A percentile compares a stretch with the other conserved stretches of the same genome.
These are phyloP conservation scores for Cheilosia vernalis DNA, from an alignment of 2,888 invertebrate genomes.

Conservation along the genomic window DNA sequence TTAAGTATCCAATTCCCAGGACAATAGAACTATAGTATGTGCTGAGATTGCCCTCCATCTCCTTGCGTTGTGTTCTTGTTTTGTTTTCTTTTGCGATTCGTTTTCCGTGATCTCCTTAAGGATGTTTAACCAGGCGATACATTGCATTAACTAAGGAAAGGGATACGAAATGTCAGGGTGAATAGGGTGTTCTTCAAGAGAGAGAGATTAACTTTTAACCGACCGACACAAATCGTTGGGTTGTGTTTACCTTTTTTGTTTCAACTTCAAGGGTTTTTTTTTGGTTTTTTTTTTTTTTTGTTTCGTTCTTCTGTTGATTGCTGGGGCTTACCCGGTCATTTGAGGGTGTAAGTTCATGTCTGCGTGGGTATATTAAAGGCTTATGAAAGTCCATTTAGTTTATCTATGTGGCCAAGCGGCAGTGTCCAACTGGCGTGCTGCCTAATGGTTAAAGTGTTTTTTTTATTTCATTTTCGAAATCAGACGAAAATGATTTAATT, in stretches of 20 bases:
- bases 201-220: slow-evolving; percentile 64
- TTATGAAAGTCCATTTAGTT: slow-evolving; percentile 52
- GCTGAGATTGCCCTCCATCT: slow-evolving; percentile 25
- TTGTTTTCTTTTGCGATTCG: slow-evolving; percentile 5
- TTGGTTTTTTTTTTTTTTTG: slow-evolving; percentile 5
- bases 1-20: slow-evolving; percentile 39
- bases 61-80: background rate
- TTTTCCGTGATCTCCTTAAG: slow-evolving; percentile 45
- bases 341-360: slow-evolving; percentile 13
- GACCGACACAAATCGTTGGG: slow-evolving; percentile 51
- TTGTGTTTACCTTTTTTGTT: slow-evolving; percentile 39
- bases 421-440: slow-evolving; percentile 18
- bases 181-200: slow-evolving; percentile 30
- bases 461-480: slow-evolving; percentile 6
- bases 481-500: slow-evolving; percentile 50
- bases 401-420: slow-evolving; percentile 47
- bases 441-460: slow-evolving; percentile 2
- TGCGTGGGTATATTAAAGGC: slow-evolving; percentile 24
- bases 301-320: slow-evolving; percentile 33
- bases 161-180: slow-evolving; percentile 24
- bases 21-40: slow-evolving; percentile 18
- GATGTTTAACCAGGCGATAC: slow-evolving; percentile 66
- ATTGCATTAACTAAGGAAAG: slow-evolving; percentile 45
- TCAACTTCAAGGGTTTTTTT: background rate
- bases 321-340: slow-evolving; percentile 25